Conservation (phyloP, 2,113 vertebrate genomes). For the Cyrtonyx montezumae region DNA sequence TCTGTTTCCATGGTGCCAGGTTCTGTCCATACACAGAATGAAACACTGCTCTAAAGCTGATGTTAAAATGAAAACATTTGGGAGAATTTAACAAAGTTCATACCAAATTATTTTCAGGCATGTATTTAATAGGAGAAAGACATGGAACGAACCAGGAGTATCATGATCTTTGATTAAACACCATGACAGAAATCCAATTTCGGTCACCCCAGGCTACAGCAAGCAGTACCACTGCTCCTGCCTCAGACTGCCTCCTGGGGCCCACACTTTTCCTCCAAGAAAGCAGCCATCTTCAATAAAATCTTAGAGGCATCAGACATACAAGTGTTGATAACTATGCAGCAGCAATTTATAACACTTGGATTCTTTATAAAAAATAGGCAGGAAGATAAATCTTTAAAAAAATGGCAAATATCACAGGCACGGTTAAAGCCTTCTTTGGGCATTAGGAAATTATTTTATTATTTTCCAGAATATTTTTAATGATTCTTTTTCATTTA, state of each 20-base stretch:
- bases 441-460: neutral
- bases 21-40: neutral
- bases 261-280: neutral
- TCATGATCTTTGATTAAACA: neutral
- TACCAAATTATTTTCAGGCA: neutral
- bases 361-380: neutral
- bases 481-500: neutral
- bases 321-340: neutral
- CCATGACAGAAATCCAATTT: neutral
- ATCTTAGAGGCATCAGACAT: neutral
- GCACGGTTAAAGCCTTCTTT: neutral
- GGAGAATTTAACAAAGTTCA: neutral
- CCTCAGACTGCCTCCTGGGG: neutral
- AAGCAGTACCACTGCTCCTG: neutral
- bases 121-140: neutral
- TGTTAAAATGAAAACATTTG: slow-evolving; percentile 29
- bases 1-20: neutral
- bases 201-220: neutral
- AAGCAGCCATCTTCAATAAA: neutral
- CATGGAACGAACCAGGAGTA: neutral
- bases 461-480: neutral
- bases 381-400: neutral
- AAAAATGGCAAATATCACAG: neutral
- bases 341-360: neutral
- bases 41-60: neutral